These are phyloP conservation scores for Enteromius argenteus DNA, from an alignment of 2,797 vertebrate species.

Conservation along the genomic window DNA sequence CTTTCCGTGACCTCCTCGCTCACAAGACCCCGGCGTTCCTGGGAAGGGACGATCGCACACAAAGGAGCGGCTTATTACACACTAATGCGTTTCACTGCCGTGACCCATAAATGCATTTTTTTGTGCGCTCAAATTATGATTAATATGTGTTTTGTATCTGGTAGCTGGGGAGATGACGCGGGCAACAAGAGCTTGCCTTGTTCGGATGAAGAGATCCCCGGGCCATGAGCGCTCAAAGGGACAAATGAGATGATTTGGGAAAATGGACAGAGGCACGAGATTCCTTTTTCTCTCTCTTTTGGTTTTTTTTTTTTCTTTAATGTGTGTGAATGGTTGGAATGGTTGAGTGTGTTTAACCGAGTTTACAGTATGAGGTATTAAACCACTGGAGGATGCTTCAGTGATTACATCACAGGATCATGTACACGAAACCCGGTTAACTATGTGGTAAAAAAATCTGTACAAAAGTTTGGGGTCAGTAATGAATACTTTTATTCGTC, in stretches of 20 bases:
- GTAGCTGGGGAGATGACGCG: conserved; percentile 79
- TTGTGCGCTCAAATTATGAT: conserved; percentile 94
- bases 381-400: neutral
- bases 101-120: conserved; percentile 88
- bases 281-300: conserved; percentile 63
- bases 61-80: conserved; percentile 88
- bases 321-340: neutral
- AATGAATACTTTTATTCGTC: neutral
- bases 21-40: conserved; percentile 92
- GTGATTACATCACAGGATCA: neutral
- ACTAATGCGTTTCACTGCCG: conserved; percentile 88
- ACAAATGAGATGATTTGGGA: conserved; percentile 91
- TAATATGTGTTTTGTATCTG: conserved; percentile 95
- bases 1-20: conserved; percentile 88
- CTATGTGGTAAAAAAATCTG: neutral
- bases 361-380: neutral
- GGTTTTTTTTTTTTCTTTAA: no score
- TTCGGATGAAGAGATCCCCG: conserved; percentile 85
- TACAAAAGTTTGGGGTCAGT: neutral
- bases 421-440: neutral
- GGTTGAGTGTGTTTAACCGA: neutral
- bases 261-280: conserved; percentile 87
- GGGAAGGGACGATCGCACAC: conserved; percentile 86
- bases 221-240: conserved; percentile 89
- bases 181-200: conserved; percentile 93